phyloP scores from a whole-genome alignment of 35 echinoderm and acorn worm species.

The Patiria miniata region DNA sequence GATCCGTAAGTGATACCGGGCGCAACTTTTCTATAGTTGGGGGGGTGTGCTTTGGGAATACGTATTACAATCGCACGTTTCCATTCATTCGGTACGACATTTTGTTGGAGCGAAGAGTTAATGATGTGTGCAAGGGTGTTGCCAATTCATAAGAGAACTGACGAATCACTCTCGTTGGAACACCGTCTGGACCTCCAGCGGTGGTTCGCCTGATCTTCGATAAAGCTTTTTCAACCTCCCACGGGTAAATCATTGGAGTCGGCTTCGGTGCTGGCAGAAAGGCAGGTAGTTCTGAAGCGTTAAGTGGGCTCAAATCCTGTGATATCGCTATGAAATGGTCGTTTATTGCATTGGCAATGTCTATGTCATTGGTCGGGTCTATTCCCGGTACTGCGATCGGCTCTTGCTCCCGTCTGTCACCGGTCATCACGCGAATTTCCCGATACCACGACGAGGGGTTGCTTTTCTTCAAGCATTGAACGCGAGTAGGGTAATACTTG shows the following conservation, averaged over 20 bases:
- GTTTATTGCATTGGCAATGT: background rate
- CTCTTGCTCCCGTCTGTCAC: background rate
- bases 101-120: conserved; percentile 21
- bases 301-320: background rate
- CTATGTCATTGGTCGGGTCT: background rate
- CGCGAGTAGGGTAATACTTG: background rate
- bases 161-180: background rate
- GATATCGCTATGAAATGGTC: background rate
- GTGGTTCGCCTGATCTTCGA: background rate
- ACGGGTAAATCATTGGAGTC: background rate
- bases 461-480: background rate
- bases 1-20: conserved; percentile 56
- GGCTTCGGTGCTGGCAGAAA: background rate
- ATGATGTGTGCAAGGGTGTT: conserved; percentile 2
- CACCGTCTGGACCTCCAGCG: conserved; percentile 22
- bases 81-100: conserved; percentile 22
- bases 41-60: conserved; percentile 38
- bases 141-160: conserved; percentile 24
- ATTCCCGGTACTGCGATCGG: background rate
- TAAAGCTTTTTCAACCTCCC: background rate
- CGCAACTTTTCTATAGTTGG: conserved; percentile 31
- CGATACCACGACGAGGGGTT: conserved; percentile 6
- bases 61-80: conserved; percentile 57
- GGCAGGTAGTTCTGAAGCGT: background rate
- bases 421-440: conserved; percentile 3